Base-by-base conservation (phyloP, 1,140 invertebrate genomes). In the Galleria mellonella region DNA sequence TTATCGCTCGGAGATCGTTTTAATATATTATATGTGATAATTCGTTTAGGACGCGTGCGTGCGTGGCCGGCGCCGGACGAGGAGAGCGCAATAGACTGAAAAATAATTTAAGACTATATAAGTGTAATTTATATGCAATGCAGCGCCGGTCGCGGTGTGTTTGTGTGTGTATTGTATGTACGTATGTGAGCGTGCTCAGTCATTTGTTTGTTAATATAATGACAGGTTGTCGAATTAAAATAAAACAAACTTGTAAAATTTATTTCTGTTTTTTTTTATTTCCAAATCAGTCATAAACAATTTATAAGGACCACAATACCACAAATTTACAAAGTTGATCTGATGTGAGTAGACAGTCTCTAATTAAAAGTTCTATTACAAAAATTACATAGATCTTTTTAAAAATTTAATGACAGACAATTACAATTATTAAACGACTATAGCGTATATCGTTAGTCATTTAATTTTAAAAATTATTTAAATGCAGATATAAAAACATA, bases 21-120 rank as follows among this genome's bases (percentile, higher is more conserved):
- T 85, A 83, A 85, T 85, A 85, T 84, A 84, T 83, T 83, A 79
- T 85, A 85, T 85, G 82, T 85, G 82, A 85, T 85, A 85, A 85
- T 85, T 85, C 69, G 74, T 81, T 76, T 83, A 85, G 78, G 77
- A 79, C 67, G 79, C 69, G 79, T 83, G 79, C 62, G 69, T 82
- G 82, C 71, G 78, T 70, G 82, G 78, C 82, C 82, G 82, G 82
- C 72, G 82, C 78, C 60, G 78, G 76, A 73, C 75, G 82, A 85
- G 82, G 78, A 85, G 82, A 85, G 82, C 79, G 78, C 78, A 81
- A 85, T 79, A 85, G 82, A 85, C 82, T 85, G 82, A 85, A 72
- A 72, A 67, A 74, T 82, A 79, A 83, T 83, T 84, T 83, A 84
- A 81, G 78, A 85, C 78, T 83, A 75, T 76, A 79, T 85, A 85